Evolutionary conservation across 2,113 vertebrate species (phyloP), one percentile per base, ranked within the genome.

Genomic region (Leucopsar rothschildi): DNA sequence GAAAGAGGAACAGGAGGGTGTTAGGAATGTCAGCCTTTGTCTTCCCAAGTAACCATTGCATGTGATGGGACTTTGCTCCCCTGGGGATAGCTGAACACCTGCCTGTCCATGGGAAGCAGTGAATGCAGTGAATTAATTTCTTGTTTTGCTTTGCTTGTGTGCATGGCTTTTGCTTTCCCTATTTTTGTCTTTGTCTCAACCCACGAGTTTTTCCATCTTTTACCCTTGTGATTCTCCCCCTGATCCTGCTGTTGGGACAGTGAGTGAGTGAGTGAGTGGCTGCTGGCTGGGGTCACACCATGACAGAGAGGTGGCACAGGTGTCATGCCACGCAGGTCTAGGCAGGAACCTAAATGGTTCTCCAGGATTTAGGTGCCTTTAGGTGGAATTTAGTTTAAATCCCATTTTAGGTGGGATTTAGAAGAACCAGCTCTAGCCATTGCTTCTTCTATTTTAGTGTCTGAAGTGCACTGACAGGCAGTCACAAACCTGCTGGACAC

Each of bases 31-130:
- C 42, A 16, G 8, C 0, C 0, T 49, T 50, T 85, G 20, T 50
- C 20, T 66, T 21, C 24, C 25, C 16, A 56, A 12, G 70, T 28
- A 0, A 2, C 19, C 29, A 14, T 5, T 22, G 1, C 1, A 2
- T 0, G 3, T 31, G 56, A 1, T 25, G 39, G 47, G 3, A 0
- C 8, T 10, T 4, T 49, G 35, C 50, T 47, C 23, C 56, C 15
- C 19, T n/a, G 59, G 2, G 28, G 3, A 40, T 33, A 28, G 49
- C n/a, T 73, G n/a, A 83, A 33, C 57, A 45, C 17, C 63, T n/a
- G 69, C 49, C 33, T n/a, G n/a, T 24, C 9, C 19, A 9, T 5
- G 50, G 29, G 35, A 19, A 75, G 8, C 8, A 6, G 22, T 10
- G 33, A 39, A 25, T 25, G 18, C 44, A 69, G 15, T 37, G 2